phyloP scores from a whole-genome alignment of 2,888 invertebrate genomes.

The Labia minor region DNA sequence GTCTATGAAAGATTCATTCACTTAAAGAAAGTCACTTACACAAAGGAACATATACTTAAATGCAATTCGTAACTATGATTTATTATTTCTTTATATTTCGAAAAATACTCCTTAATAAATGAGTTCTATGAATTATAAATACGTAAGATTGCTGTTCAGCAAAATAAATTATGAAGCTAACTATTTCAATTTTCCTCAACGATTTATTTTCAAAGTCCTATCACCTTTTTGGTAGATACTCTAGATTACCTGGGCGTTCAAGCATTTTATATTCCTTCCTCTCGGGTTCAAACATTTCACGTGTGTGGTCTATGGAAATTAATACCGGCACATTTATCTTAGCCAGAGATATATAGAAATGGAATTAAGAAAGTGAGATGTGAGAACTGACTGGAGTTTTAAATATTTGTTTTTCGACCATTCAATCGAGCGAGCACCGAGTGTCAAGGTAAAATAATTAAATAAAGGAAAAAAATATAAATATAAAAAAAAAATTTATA shows the following conservation, averaged over 20 bases:
- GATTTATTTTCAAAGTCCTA: too few relatives aligned
- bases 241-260: constrained; percentile 5
- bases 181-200: neutral
- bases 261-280: neutral
- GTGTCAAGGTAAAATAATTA: neutral
- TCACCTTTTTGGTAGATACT: neutral
- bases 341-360: neutral
- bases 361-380: constrained; percentile 7
- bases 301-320: constrained; percentile 5
- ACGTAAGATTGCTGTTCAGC: neutral
- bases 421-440: neutral
- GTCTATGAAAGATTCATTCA: too few relatives aligned
- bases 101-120: too few relatives aligned
- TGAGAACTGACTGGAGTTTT: constrained; percentile 7
- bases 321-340: constrained; percentile 13
- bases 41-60: neutral
- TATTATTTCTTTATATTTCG: constrained; percentile 5
- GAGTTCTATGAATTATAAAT: neutral
- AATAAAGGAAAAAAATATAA: neutral
- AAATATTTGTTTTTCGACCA: constrained; percentile 1
- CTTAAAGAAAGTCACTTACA: too few relatives aligned
- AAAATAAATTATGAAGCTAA: neutral
- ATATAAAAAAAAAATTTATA: too few relatives aligned
- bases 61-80: neutral
- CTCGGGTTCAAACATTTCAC: neutral